These are phyloP conservation scores for Sula dactylatra DNA, from an alignment of 2,113 vertebrate species.

Conservation along the genomic window DNA sequence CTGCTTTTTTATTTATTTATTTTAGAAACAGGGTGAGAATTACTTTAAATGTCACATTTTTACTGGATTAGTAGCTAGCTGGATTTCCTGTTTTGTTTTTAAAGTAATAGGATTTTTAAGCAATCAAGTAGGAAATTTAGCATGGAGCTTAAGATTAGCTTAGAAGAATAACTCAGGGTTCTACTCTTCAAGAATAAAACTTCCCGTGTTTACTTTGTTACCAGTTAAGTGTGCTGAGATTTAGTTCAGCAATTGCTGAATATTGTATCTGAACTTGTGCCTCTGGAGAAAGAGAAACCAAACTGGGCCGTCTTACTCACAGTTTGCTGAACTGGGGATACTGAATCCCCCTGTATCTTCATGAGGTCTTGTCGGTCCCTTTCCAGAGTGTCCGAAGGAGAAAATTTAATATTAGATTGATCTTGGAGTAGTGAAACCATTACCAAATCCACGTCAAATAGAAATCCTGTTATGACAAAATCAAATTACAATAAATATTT, in stretches of 20 bases:
- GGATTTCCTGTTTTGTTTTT: not conserved
- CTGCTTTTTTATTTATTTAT: not conserved
- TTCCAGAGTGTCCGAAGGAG: conserved; percentile 69
- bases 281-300: not conserved
- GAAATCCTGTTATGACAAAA: conserved; percentile 57
- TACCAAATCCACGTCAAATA: conserved; percentile 58
- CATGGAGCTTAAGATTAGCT: not conserved
- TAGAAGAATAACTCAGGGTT: not conserved
- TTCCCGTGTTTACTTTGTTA: not conserved
- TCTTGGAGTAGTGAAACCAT: conserved; percentile 78
- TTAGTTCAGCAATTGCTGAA: not conserved
- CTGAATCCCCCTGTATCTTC: conserved; percentile 72
- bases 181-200: not conserved
- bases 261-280: not conserved
- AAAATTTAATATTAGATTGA: conserved; percentile 73
- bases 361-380: conserved; percentile 72
- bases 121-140: not conserved
- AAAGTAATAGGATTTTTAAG: not conserved
- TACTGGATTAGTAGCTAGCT: not conserved
- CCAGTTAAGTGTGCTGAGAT: not conserved
- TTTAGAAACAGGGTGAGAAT: not conserved
- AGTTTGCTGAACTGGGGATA: conserved; percentile 67
- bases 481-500: not conserved
- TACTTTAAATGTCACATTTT: not conserved
- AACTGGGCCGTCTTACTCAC: conserved; percentile 64